Evolutionary conservation across 2,888 invertebrate species (phyloP), one percentile per base, ranked within the genome.

Genomic region (Luperina testacea): DNA sequence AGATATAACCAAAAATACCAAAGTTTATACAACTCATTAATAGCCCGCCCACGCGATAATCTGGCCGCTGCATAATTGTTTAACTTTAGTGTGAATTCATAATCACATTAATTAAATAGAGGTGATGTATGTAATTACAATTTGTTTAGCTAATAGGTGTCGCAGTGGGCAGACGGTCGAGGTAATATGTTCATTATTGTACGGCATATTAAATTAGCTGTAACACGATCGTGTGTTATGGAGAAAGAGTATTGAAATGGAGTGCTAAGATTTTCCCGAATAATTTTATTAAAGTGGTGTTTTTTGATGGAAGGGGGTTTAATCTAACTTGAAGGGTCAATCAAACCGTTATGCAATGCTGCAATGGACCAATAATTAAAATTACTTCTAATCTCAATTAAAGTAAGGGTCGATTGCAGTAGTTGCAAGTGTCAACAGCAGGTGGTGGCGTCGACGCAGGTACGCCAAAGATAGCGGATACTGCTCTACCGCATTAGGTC

Each of bases 71-170:
- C 79, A 90, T 90, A 92, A 91, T 91, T 85, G 84, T 81, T 84
- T 89, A 89, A 90, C 90, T 90, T 91, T 90, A 89, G 83, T 88
- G 90, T 87, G 89, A 90, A 90, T 91, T 90, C 88, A 90, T 93
- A 91, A 91, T 90, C 89, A 87, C 84, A 83, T 90, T 92, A 92
- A 93, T 94, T 93, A 93, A 91, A 90, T 90, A 91, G 89, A 88
- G 89, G 89, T 92, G 91, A 90, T 90, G 92, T 92, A 92, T 93
- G 90, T 90, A 92, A 94, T 93, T 93, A 93, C 83, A 90, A 92
- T 92, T 92, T 92, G 92, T 92, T 93, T 90, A 88, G 84, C 89
- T 91, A 92, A 92, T 92, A 91, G 90, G 90, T 90, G 90, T 90
- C 87, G 89, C 78, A 67, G 93, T 93, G 90, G 93, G 94, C 90